Percentiles rank a stretch among this genome's conserved stretches.
phyloP scores from a whole-genome alignment of 2,797 vertebrate species.

The Gorsachius magnificus region DNA sequence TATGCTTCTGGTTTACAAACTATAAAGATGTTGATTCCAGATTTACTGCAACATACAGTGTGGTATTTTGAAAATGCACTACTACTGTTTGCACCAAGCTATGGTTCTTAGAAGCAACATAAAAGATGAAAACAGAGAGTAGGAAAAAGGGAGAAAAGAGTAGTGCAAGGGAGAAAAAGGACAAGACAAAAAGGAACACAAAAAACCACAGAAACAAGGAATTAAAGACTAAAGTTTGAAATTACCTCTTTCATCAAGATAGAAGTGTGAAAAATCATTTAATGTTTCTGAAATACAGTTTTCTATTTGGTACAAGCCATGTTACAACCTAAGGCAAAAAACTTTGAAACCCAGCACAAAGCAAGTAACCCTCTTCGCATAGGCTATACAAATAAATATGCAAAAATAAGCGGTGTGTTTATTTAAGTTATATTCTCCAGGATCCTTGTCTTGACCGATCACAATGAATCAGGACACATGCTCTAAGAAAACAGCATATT shows the following conservation, averaged over 20 bases:
- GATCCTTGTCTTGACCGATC: accelerated
- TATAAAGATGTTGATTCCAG: background rate
- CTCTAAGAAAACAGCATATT: background rate
- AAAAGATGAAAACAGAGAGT: background rate
- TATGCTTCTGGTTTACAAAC: background rate
- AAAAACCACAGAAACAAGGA: background rate
- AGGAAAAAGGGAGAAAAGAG: background rate
- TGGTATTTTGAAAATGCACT: background rate
- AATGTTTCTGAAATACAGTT: background rate
- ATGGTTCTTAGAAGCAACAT: background rate
- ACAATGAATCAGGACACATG: background rate
- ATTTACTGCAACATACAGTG: background rate
- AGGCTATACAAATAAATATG: background rate
- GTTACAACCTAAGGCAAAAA: background rate
- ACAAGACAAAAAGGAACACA: background rate
- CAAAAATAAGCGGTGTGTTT: background rate
- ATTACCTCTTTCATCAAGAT: background rate
- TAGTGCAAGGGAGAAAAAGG: background rate
- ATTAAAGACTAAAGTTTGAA: background rate
- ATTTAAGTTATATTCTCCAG: background rate
- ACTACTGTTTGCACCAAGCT: background rate
- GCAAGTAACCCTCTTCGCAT: background rate
- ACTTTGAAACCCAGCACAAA: background rate
- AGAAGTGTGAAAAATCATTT: background rate
- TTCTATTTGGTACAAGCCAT: background rate